These are phyloP conservation scores for Ricordea florida DNA, from an alignment of 92 coral and sea anemone genomes.

Conservation along the genomic window DNA sequence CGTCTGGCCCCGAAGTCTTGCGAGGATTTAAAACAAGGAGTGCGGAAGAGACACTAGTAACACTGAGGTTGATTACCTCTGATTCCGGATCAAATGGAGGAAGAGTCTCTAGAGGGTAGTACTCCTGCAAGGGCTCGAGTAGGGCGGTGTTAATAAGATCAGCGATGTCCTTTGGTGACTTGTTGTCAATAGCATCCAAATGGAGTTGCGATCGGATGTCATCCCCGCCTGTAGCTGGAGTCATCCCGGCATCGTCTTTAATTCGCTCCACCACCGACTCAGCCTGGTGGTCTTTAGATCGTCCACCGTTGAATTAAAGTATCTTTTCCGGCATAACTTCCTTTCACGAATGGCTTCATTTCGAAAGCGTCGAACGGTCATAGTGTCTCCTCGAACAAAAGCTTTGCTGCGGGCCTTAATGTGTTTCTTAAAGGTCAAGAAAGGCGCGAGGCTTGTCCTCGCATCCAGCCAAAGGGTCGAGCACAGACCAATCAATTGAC, in stretches of 20 bases:
- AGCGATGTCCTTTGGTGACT: constrained; percentile 2
- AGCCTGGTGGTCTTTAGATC: constrained; percentile 30
- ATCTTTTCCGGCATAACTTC: constrained; percentile 33
- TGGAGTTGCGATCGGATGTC: too few relatives aligned
- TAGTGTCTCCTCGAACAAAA: too few relatives aligned
- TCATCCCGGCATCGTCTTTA: constrained; percentile 44
- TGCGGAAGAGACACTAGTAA: not conserved
- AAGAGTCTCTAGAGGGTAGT: not conserved
- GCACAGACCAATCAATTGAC: too few relatives aligned
- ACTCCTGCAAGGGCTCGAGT: not conserved
- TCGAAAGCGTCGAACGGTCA: constrained; percentile 2
- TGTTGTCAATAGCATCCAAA: too few relatives aligned
- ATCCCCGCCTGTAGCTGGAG: constrained; percentile 15
- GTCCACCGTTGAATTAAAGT: constrained; percentile 24
- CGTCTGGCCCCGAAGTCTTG: too few relatives aligned
- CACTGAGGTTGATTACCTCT: too few relatives aligned
- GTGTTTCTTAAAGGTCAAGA: too few relatives aligned
- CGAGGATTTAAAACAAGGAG: too few relatives aligned
- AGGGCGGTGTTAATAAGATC: not conserved
- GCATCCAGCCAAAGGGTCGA: too few relatives aligned
- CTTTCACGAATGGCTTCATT: constrained; percentile 36
- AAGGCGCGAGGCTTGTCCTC: too few relatives aligned
- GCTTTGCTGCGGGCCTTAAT: too few relatives aligned
- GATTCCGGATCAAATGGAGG: too few relatives aligned
- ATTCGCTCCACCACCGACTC: constrained; percentile 48